phyloP scores from a whole-genome alignment of 1,140 invertebrate genomes.

The Brachystomella parvula region DNA sequence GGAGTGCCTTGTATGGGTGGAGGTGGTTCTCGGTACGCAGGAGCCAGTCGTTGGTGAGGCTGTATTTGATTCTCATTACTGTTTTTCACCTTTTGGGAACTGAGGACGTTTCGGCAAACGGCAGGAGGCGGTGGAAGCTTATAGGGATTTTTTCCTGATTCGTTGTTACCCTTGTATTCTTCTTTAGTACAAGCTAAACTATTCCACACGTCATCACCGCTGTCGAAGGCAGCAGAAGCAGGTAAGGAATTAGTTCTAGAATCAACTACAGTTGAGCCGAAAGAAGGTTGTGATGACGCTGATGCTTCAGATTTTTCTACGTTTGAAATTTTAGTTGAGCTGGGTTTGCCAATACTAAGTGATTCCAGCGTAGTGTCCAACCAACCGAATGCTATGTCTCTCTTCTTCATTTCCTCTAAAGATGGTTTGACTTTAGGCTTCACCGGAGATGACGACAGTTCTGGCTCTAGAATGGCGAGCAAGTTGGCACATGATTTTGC shows the following conservation, averaged over 20 bases:
- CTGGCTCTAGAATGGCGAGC: not conserved
- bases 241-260: not conserved
- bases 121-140: slow-evolving; percentile 27
- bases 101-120: slow-evolving; percentile 16
- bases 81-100: slow-evolving; percentile 1
- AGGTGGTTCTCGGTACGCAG: slow-evolving; percentile 30
- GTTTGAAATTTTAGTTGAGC: slow-evolving; percentile 7
- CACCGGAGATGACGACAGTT: slow-evolving; percentile 6
- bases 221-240: slow-evolving; percentile 16
- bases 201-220: slow-evolving; percentile 38
- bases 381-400: slow-evolving; percentile 40
- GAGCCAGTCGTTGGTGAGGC: slow-evolving; percentile 9
- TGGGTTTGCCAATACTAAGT: slow-evolving; percentile 25
- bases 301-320: slow-evolving; percentile 8
- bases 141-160: slow-evolving; percentile 17
- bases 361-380: slow-evolving; percentile 35
- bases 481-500: slow-evolving; percentile 5
- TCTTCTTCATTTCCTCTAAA: slow-evolving; percentile 36
- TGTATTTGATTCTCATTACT: not conserved
- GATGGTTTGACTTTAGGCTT: slow-evolving; percentile 22
- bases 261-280: not conserved
- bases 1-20: slow-evolving; percentile 1
- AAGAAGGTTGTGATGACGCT: not conserved
- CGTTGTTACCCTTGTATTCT: not conserved
- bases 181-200: slow-evolving; percentile 12